A percentile compares a stretch with the other conserved stretches of the same genome.
These are phyloP conservation scores for Lepidurus apus DNA, from an alignment of 1,140 invertebrate species.

Conservation along the genomic window DNA sequence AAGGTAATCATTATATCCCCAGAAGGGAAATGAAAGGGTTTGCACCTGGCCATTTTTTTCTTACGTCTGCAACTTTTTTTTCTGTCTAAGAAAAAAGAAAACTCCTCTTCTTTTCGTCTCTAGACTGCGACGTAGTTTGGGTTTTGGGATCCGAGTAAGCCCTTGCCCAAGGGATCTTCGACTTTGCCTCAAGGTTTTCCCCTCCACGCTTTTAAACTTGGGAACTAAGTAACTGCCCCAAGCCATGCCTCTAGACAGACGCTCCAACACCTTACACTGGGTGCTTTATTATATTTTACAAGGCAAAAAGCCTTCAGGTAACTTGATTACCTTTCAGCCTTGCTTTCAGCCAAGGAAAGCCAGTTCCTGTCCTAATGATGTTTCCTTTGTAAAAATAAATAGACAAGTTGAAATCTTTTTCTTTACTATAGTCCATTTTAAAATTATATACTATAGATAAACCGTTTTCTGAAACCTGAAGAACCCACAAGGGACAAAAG, in stretches of 20 bases:
- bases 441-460: no score
- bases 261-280: neutral
- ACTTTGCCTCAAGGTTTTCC: neutral
- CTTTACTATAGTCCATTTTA: no score
- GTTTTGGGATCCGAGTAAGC: neutral
- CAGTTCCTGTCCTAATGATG: no score
- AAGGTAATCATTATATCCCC: neutral
- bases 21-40: neutral
- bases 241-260: conserved; percentile 5
- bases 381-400: no score
- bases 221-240: neutral
- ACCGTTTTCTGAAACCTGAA: no score
- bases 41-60: conserved; percentile 8
- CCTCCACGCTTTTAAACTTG: neutral
- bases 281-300: neutral
- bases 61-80: neutral
- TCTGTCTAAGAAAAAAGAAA: neutral
- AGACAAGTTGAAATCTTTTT: no score
- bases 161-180: neutral
- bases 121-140: neutral
- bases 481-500: no score
- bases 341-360: neutral
- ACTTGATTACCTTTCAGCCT: neutral
- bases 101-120: neutral
- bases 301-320: neutral